Conservation (phyloP, 2,888 invertebrate species). For the Phorcus lineatus region DNA sequence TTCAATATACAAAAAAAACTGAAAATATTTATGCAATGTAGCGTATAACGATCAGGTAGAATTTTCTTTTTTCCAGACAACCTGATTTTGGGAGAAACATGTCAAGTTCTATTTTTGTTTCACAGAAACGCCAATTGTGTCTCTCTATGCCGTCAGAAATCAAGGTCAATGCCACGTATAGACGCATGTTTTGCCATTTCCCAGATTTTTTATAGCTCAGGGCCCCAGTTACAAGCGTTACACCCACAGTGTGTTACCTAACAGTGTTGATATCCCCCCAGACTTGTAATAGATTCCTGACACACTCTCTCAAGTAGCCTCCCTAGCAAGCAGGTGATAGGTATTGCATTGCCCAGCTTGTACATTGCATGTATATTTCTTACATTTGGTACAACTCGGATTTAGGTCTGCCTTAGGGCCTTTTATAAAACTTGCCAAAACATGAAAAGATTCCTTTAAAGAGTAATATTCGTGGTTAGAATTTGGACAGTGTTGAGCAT, state of each 20-base stretch:
- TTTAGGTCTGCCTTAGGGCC: too few species aligned
- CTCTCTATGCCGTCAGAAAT: neutral
- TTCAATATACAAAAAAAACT: neutral
- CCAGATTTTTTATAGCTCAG: neutral
- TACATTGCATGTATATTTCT: neutral
- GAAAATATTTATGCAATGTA: neutral
- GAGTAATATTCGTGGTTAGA: too few species aligned
- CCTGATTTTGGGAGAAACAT: neutral
- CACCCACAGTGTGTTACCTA: constrained; percentile 8
- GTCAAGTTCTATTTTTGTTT: neutral
- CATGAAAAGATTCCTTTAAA: too few species aligned
- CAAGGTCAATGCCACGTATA: neutral
- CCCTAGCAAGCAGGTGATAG: neutral
- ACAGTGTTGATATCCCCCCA: neutral
- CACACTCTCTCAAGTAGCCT: neutral
- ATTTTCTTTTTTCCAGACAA: neutral
- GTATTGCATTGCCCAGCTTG: neutral
- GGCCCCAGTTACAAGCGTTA: constrained; percentile 1
- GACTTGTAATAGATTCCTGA: neutral
- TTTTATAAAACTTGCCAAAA: too few species aligned
- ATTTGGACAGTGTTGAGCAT: too few species aligned
- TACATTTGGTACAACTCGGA: too few species aligned
- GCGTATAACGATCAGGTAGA: neutral
- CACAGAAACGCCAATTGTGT: constrained; percentile 5
- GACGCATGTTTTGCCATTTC: neutral